Evolutionary conservation across 1,140 invertebrate genomes (phyloP).

Genomic region (Hycleus phaleratus): DNA sequence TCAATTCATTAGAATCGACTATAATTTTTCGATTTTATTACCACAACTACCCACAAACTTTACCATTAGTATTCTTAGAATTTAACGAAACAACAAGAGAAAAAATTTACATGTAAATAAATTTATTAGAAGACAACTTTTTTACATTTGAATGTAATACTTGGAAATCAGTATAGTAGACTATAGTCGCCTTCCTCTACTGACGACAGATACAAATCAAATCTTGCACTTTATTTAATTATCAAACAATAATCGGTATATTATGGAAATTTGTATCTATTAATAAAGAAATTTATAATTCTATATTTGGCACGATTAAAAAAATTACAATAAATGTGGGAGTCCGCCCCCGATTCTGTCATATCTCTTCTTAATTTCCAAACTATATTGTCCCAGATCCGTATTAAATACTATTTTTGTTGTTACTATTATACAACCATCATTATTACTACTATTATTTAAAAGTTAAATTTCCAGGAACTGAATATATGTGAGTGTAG

Average conservation of each 20-base stretch:
- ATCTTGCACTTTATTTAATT: no score
- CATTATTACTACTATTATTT: conserved; percentile 17
- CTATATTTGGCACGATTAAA: not conserved
- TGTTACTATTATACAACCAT: not conserved
- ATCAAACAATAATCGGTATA: no score
- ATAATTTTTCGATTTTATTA: no score
- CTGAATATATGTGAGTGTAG: conserved; percentile 2
- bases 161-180: not conserved
- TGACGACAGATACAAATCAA: no score
- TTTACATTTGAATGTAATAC: not conserved
- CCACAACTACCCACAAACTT: no score
- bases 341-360: not conserved
- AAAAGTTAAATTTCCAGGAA: conserved; percentile 17
- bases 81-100: no score
- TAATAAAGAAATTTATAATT: not conserved
- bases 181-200: not conserved
- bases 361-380: no score
- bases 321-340: not conserved
- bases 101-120: not conserved
- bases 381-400: no score
- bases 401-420: not conserved
- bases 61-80: no score
- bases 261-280: no score
- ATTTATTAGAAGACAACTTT: not conserved
- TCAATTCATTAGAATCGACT: no score